These are phyloP conservation scores for Apodemus agrarius DNA, from an alignment of 2,797 vertebrate genomes.

Conservation along the genomic window DNA sequence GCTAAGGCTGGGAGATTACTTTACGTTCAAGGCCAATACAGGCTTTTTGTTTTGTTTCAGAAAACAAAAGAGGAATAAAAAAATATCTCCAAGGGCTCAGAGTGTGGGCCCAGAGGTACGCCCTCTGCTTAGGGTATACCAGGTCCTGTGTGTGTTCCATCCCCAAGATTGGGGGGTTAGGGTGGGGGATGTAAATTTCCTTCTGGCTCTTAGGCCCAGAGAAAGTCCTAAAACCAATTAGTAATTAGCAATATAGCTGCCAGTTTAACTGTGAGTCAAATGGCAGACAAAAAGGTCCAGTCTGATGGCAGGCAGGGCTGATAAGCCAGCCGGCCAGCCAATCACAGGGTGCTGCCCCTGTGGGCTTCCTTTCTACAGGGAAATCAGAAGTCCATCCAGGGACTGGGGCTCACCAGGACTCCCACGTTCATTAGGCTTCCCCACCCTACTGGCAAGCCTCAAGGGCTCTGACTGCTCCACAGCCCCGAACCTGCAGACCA, in stretches of 20 bases:
- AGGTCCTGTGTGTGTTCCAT: not conserved
- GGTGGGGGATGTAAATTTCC: not conserved
- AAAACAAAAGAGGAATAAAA: not conserved
- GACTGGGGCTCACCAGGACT: not conserved
- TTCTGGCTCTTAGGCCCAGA: not conserved
- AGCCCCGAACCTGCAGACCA: too few relatives aligned
- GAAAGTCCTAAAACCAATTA: slow-evolving; percentile 32
- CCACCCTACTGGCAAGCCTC: not conserved
- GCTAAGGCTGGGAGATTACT: not conserved
- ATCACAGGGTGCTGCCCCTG: not conserved
- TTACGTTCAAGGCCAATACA: not conserved
- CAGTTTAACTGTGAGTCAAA: not conserved
- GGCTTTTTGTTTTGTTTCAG: not conserved
- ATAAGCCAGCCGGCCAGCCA: not conserved
- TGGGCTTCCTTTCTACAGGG: not conserved
- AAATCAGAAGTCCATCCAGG: not conserved
- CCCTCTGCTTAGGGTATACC: not conserved
- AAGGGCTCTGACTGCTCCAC: not conserved
- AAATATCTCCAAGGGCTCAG: not conserved
- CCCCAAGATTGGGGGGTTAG: too few relatives aligned
- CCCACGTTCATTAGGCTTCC: not conserved
- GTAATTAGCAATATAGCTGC: not conserved
- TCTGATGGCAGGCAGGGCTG: accelerated
- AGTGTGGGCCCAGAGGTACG: not conserved
- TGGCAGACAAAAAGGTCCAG: accelerated